Percentiles rank a stretch among this genome's conserved stretches.
These are phyloP conservation scores for Trachelus stipa DNA, from an alignment of 2,888 invertebrate species.

Conservation along the genomic window DNA sequence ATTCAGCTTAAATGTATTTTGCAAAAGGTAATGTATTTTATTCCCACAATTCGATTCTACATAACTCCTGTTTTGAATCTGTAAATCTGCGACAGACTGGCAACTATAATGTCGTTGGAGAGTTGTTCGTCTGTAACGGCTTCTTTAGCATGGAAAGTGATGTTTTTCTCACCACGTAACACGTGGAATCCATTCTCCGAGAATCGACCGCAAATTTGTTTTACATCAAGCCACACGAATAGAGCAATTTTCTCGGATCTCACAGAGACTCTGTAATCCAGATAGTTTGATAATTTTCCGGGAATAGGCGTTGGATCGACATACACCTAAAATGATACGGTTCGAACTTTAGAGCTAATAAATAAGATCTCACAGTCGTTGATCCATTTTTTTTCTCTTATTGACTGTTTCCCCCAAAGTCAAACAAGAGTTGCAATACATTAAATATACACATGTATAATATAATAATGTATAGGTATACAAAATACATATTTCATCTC, in stretches of 20 bases:
- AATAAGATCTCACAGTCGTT: no score
- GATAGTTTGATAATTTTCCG: slow-evolving; percentile 38
- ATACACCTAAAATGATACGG: slow-evolving; percentile 42
- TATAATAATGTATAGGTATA: no score
- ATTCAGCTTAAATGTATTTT: no score
- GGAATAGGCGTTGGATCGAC: slow-evolving; percentile 32
- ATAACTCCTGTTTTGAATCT: slow-evolving; percentile 2
- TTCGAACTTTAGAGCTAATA: no score
- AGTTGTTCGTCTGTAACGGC: slow-evolving; percentile 22
- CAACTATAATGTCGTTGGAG: slow-evolving; percentile 13
- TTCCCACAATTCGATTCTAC: no score
- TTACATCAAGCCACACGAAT: slow-evolving; percentile 78
- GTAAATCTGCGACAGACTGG: slow-evolving; percentile 42
- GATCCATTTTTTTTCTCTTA: no score
- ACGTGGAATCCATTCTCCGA: slow-evolving; percentile 81
- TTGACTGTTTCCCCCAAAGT: no score
- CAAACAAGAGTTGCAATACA: no score
- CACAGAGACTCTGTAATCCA: slow-evolving; percentile 60
- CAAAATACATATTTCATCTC: neutral
- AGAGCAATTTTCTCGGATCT: slow-evolving; percentile 71
- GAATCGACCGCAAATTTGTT: slow-evolving; percentile 72
- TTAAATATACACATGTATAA: no score
- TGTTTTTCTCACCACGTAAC: slow-evolving; percentile 46
- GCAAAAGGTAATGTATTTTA: no score
- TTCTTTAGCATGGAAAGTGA: slow-evolving; percentile 47